Evolutionary conservation across 2,113 vertebrate genomes (phyloP).

Genomic region (Periophthalmus modestus): DNA sequence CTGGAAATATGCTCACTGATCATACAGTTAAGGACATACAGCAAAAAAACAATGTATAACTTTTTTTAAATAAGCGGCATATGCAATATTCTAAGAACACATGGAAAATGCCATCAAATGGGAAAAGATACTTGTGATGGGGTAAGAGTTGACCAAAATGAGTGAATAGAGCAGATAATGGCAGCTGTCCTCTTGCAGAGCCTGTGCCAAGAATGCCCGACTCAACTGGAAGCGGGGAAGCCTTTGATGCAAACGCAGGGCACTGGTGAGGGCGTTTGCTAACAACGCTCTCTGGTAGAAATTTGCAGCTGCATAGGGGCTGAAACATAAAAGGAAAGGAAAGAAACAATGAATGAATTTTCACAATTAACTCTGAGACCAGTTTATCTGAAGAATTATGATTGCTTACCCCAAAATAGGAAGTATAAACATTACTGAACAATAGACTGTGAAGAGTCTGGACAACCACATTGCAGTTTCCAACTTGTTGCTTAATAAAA

Average conservation of each 20-base stretch:
- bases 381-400: conserved; percentile 28
- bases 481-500: conserved; percentile 92
- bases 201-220: conserved; percentile 91
- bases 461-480: conserved; percentile 99
- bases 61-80: too few species aligned
- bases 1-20: conserved; percentile 98
- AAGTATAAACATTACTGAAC: conserved; percentile 95
- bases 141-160: conserved; percentile 98
- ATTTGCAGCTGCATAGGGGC: conserved; percentile 91
- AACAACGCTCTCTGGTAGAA: conserved; percentile 97
- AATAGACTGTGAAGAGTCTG: conserved; percentile 95
- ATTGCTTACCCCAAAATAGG: conserved; percentile 90
- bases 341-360: background rate
- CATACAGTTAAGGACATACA: conserved; percentile 75
- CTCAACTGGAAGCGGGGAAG: conserved; percentile 94
- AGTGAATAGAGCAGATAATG: conserved; percentile 97
- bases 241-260: conserved; percentile 93
- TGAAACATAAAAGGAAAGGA: conserved; percentile 66
- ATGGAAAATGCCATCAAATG: background rate
- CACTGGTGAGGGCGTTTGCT: conserved; percentile 95
- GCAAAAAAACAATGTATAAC: background rate
- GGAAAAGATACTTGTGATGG: conserved; percentile 97
- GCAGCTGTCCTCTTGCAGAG: conserved; percentile 95
- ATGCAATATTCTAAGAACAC: too few species aligned
- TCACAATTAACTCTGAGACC: background rate